A percentile compares a stretch with the other conserved stretches of the same genome.
Conservation (phyloP, 2,888 invertebrate species). For the Scaptomyza cyrtandrae region DNA sequence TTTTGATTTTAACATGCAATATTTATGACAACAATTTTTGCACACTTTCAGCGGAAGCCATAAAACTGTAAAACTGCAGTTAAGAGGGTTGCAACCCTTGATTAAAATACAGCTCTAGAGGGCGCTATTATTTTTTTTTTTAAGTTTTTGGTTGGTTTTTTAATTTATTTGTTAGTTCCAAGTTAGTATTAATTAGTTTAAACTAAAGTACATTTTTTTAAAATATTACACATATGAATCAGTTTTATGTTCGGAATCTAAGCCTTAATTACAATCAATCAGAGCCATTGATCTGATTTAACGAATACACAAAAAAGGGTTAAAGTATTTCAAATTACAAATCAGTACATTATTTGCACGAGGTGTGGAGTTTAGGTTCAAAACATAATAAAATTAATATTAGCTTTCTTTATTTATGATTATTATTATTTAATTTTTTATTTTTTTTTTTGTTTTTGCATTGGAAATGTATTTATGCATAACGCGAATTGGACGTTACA, state of each 20-base stretch:
- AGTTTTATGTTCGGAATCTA: conserved; percentile 31
- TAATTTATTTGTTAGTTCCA: conserved; percentile 61
- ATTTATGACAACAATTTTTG: conserved; percentile 16
- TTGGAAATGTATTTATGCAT: conserved; percentile 21
- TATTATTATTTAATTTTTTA: conserved; percentile 7
- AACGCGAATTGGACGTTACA: conserved; percentile 42
- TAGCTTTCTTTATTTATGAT: conserved; percentile 4
- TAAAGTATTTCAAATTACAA: conserved; percentile 48
- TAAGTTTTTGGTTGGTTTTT: conserved; percentile 27
- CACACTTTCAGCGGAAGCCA: conserved; percentile 35
- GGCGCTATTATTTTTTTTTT: conserved; percentile 18
- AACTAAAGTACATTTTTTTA: conserved; percentile 61
- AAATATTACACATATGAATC: conserved; percentile 63
- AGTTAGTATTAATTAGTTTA: conserved; percentile 58
- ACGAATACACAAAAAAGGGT: conserved; percentile 41
- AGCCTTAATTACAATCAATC: conserved; percentile 53
- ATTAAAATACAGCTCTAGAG: conserved; percentile 8
- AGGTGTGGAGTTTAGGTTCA: conserved; percentile 7
- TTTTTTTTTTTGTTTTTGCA: no score
- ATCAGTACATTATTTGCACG: conserved; percentile 31
- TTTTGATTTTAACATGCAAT: conserved; percentile 2
- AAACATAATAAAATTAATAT: conserved; percentile 3
- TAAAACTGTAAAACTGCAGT: conserved; percentile 30
- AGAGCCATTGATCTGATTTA: conserved; percentile 49
- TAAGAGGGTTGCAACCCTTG: conserved; percentile 43